Conservation (phyloP, 2,888 invertebrate species). For the Tetragnatha montana region DNA sequence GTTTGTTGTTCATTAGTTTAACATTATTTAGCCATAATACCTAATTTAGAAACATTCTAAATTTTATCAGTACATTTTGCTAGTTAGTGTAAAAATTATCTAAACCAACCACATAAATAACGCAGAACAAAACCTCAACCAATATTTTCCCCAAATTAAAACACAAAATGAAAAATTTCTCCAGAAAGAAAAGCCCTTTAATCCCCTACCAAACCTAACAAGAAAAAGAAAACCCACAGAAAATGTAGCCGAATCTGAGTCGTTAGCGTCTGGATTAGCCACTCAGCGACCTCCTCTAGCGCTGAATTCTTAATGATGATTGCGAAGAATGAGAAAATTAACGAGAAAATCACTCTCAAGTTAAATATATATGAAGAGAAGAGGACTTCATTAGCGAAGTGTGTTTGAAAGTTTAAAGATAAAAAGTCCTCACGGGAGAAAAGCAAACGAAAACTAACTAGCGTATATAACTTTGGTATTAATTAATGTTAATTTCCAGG, state of each 20-base stretch:
- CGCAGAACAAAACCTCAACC: no score
- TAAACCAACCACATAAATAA: no score
- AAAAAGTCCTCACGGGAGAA: not conserved
- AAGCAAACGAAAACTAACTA: not conserved
- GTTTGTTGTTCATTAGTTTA: no score
- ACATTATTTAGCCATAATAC: no score
- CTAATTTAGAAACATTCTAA: no score
- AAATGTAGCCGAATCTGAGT: not conserved
- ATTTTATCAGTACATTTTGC: no score
- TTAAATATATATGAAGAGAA: not conserved
- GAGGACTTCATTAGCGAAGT: not conserved
- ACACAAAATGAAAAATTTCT: no score
- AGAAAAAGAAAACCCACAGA: not conserved
- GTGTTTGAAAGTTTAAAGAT: not conserved
- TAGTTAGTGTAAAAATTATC: no score
- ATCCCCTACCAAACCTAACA: no score
- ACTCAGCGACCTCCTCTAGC: not conserved
- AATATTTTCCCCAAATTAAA: no score
- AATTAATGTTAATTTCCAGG: constrained; percentile 64
- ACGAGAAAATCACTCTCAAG: not conserved
- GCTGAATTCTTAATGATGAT: not conserved
- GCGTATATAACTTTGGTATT: not conserved
- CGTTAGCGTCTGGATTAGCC: not conserved
- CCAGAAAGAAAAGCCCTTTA: no score
- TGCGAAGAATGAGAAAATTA: not conserved